Evolutionary conservation across 1,140 invertebrate species (phyloP).

Genomic region (Habropoda laboriosa): DNA sequence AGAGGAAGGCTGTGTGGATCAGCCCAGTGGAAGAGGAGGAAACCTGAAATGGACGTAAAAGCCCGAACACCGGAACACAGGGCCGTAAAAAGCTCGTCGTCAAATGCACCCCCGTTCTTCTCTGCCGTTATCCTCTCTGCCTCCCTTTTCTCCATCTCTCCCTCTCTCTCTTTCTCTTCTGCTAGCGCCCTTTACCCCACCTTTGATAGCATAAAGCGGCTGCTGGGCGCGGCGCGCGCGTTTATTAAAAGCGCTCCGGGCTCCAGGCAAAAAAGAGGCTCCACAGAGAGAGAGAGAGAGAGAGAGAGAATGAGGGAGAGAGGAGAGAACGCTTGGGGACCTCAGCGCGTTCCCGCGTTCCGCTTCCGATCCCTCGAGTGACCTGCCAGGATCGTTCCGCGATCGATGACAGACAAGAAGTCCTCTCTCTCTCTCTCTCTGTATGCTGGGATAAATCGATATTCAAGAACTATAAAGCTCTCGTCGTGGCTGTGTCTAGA

Average conservation of each 20-base stretch:
- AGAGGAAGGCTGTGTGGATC: conserved; percentile 39
- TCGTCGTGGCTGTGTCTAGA: neutral
- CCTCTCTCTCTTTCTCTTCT: conserved; percentile 15
- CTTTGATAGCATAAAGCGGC: conserved; percentile 67
- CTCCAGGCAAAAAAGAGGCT: conserved; percentile 63
- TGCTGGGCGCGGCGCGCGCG: conserved; percentile 66
- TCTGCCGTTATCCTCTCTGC: conserved; percentile 24
- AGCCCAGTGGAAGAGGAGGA: conserved; percentile 50
- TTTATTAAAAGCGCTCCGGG: conserved; percentile 78
- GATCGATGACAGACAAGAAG: conserved; percentile 55
- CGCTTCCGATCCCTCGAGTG: conserved; percentile 55
- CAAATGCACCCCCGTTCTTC: conserved; percentile 71
- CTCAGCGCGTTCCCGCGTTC: conserved; percentile 54
- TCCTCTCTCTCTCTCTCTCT: too few relatives aligned
- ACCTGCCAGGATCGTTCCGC: conserved; percentile 47
- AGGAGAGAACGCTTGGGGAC: conserved; percentile 32
- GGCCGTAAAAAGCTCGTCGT: conserved; percentile 74
- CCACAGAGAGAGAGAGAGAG: too few relatives aligned
- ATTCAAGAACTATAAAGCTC: conserved; percentile 14
- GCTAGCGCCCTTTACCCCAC: conserved; percentile 45
- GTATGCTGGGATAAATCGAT: conserved; percentile 40
- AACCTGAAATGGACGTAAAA: conserved; percentile 73
- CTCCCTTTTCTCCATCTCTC: neutral
- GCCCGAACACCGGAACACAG: conserved; percentile 70
- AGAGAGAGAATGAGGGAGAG: conserved; percentile 17